Percentiles rank a stretch among this genome's conserved stretches.
Conservation (phyloP, 2,113 vertebrate species). For the Hystrix brachyura region DNA sequence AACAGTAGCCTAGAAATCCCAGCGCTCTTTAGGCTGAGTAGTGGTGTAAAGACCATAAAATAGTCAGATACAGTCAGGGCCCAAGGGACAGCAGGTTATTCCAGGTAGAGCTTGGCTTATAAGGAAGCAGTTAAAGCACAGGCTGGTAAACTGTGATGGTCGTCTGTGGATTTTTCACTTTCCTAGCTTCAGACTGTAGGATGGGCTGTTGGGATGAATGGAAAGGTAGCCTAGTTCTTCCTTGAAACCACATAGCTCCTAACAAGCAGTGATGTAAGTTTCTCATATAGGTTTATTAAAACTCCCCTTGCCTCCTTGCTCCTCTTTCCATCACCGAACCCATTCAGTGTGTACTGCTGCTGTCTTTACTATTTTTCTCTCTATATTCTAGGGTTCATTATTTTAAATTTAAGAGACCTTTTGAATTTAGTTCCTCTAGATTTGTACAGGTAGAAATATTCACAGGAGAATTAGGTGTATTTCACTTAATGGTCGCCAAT, state of each 20-base stretch:
- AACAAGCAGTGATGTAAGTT: slow-evolving; percentile 63
- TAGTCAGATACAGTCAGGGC: not conserved
- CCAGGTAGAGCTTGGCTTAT: not conserved
- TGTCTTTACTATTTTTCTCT: not conserved
- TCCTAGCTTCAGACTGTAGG: not conserved
- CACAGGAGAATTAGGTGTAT: not conserved
- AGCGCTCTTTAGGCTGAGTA: slow-evolving; percentile 67
- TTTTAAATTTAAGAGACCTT: slow-evolving; percentile 49
- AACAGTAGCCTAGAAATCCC: slow-evolving; percentile 16
- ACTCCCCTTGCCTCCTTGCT: not conserved
- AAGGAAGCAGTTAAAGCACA: not conserved
- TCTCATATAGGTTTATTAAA: not conserved
- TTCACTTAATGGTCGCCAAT: not conserved
- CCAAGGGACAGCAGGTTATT: slow-evolving; percentile 24
- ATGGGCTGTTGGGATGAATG: not conserved
- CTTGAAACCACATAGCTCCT: not conserved
- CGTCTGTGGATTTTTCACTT: slow-evolving; percentile 5
- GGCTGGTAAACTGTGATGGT: not conserved
- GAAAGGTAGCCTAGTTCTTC: not conserved
- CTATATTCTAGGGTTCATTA: not conserved
- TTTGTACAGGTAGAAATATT: not conserved
- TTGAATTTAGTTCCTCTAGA: not conserved
- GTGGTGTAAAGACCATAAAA: not conserved
- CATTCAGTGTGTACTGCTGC: not conserved
- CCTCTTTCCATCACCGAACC: not conserved